A percentile compares a stretch with the other conserved stretches of the same genome.
phyloP scores from a whole-genome alignment of 2,797 vertebrate genomes.

The Odontamblyopus rebecca region DNA sequence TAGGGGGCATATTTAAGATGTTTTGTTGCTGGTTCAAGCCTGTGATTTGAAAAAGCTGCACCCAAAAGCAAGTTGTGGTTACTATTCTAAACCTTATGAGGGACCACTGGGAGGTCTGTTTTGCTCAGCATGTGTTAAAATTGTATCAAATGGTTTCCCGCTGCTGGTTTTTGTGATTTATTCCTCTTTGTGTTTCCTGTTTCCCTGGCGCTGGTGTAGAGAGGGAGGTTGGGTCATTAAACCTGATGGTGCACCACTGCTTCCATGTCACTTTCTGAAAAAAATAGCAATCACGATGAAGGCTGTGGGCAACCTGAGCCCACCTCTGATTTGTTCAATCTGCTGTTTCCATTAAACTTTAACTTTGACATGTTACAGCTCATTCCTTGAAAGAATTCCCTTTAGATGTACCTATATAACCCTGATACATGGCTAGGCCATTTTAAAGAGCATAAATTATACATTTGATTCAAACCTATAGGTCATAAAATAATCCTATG shows the following conservation, averaged over 20 bases:
- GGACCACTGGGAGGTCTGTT: constrained; percentile 47
- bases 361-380: constrained; percentile 7
- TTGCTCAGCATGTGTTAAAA: constrained; percentile 52
- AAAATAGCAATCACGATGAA: constrained; percentile 31
- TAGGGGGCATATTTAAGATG: neutral
- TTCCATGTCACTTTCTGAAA: constrained; percentile 58
- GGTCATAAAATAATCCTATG: neutral
- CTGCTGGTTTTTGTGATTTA: constrained; percentile 48
- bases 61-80: constrained; percentile 34
- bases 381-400: neutral
- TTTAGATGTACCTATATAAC: constrained; percentile 2
- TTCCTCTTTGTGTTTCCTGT: constrained; percentile 22
- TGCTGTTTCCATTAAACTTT: constrained; percentile 5
- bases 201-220: constrained; percentile 53
- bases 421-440: neutral
- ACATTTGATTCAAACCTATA: neutral
- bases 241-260: constrained; percentile 40
- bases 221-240: constrained; percentile 42
- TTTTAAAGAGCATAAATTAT: neutral
- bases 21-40: neutral
- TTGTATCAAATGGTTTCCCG: constrained; percentile 24
- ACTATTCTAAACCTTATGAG: constrained; percentile 41
- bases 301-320: constrained; percentile 23
- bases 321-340: constrained; percentile 33
- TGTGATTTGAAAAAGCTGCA: constrained; percentile 54